Evolutionary conservation across 1,140 invertebrate genomes (phyloP), one percentile per base, ranked within the genome.

Genomic region (Brachionus calyciflorus): DNA sequence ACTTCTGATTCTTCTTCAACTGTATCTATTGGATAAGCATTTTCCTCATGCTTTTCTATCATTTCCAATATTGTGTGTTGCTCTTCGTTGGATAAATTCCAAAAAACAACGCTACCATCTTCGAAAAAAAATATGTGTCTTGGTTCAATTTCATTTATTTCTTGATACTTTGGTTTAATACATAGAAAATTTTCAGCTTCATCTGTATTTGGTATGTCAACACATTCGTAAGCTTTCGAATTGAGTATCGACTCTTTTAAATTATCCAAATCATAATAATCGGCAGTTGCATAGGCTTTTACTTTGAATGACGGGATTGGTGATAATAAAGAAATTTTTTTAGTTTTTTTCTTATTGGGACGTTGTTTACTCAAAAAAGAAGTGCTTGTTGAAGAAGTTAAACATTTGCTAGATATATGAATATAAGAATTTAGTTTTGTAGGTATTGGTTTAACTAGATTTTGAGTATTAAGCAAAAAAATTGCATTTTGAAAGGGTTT

Each of bases 51-150:
- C 17, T 73, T 73, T 49, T 49, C 69, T 33, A 73, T 49, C 14
- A 73, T 17, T 37, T 46, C 53, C 4, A 76, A 28, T 4, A 76
- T 44, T 41, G 24, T 17, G 9, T 57, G 26, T 46, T 70, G 41
- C n/a, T 98, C 94, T 57, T 91, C 80, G 78, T 93, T 90, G 26
- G 89, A 88, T 77, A 94, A 89, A 85, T 96, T 96, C 94, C 94
- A 98, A 83, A 96, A 90, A 0, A 96, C 91, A 14, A 93, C 89
- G 21, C 91, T 90, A 9, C 93, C 93, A 86, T 96, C 92, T 53
- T 91, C 88, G 76, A 78, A 82, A 80, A 77, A 73, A 78, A 78
- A 80, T 79, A 69, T 68, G 24, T 60, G 53, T 40, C 55, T 46
- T 24, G 28, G 21, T 26, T 77, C 55, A 12, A 48, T 68, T 33